A percentile compares a stretch with the other conserved stretches of the same genome.
These are phyloP conservation scores for Lepidocyrtoides sp. DNA, from an alignment of 2,888 invertebrate species.

Conservation along the genomic window DNA sequence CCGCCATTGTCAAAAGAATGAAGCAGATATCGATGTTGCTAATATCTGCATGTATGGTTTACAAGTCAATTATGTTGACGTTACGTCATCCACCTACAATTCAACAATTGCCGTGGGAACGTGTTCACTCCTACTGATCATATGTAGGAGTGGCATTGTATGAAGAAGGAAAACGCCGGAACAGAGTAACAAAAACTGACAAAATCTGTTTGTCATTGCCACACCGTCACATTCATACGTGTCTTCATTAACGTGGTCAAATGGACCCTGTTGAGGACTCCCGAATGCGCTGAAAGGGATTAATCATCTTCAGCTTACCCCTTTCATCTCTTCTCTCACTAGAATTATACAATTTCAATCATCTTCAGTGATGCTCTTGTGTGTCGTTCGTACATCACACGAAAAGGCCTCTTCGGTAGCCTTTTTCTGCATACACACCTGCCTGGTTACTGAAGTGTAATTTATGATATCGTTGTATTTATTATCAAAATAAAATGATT, in stretches of 20 bases:
- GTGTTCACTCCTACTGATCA: not conserved
- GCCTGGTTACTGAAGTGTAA: not conserved
- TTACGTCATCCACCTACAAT: not conserved
- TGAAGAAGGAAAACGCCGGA: not conserved
- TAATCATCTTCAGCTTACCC: not conserved
- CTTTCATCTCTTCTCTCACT: not conserved
- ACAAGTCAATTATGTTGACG: too few relatives aligned
- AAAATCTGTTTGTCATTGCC: not conserved
- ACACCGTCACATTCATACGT: not conserved
- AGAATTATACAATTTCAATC: too few relatives aligned
- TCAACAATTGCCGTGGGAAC: not conserved
- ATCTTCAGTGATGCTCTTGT: too few relatives aligned
- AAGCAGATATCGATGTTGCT: too few relatives aligned
- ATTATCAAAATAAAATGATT: not conserved
- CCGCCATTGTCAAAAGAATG: too few relatives aligned
- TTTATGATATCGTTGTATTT: not conserved
- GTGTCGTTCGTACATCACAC: too few relatives aligned
- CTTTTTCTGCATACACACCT: not conserved
- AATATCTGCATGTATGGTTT: too few relatives aligned
- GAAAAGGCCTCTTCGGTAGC: not conserved
- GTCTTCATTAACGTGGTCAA: slow-evolving; percentile 9
- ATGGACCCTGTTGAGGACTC: not conserved
- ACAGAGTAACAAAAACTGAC: not conserved
- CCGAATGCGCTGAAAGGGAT: not conserved
- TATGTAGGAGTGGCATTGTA: not conserved